Conservation (phyloP, 2,888 invertebrate genomes). For the Thymelicus acteon region DNA sequence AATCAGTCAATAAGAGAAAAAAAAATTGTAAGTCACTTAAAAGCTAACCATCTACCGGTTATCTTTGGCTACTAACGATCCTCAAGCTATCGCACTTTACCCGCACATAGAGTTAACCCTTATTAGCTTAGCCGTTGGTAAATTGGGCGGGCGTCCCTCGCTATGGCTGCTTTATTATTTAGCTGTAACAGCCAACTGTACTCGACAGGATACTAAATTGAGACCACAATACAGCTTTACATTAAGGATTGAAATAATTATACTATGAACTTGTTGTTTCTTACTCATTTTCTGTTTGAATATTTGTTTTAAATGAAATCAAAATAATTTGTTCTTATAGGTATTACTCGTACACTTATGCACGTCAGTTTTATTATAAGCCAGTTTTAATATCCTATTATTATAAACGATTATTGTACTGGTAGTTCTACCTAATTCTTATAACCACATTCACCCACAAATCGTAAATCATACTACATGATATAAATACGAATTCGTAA, state of each 20-base stretch:
- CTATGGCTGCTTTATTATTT: slow-evolving; percentile 21
- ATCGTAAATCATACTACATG: too few species aligned
- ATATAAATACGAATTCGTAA: too few species aligned
- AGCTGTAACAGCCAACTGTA: slow-evolving; percentile 10
- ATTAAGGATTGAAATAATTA: neutral
- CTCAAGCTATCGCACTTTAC: slow-evolving; percentile 16
- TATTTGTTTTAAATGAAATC: too few species aligned
- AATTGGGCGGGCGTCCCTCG: slow-evolving; percentile 10
- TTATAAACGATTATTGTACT: too few species aligned
- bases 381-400: too few species aligned
- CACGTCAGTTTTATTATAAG: too few species aligned
- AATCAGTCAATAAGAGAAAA: neutral
- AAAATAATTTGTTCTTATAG: too few species aligned
- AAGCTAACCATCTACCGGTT: neutral
- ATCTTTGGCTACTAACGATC: slow-evolving; percentile 6
- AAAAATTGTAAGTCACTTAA: neutral
- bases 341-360: too few species aligned
- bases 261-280: neutral
- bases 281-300: neutral
- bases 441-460: too few species aligned
- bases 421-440: too few species aligned
- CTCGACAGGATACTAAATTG: neutral
- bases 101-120: slow-evolving; percentile 25
- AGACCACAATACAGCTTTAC: neutral
- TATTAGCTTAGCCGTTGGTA: slow-evolving; percentile 27